Evolutionary conservation across 2,797 vertebrate genomes (phyloP), one percentile per base, ranked within the genome.

Genomic region (Microcaecilia unicolor): DNA sequence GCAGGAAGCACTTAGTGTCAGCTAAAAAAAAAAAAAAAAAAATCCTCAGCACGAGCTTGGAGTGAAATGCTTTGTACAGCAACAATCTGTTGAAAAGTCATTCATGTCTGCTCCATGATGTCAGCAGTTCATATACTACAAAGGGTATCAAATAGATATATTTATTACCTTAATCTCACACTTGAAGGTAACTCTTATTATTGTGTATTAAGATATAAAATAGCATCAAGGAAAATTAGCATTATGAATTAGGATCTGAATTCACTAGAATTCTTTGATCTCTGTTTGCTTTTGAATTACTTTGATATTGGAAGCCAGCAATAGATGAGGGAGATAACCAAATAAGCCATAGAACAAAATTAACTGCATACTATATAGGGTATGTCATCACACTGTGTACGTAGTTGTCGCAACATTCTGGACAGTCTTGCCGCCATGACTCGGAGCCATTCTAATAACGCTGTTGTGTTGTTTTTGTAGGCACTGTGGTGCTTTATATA

Each of bases 261-360:
- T 36, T 29, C 22, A 33, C 15, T 41, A 18, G 13, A n/a, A 8
- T 21, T 37, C 9, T 38, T 15, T 32, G 3, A 22, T 31, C n/a
- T n/a, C n/a, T n/a, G n/a, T n/a, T n/a, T n/a, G n/a, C n/a, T n/a
- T n/a, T n/a, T n/a, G n/a, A n/a, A n/a, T n/a, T 56, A 42, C 22
- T 22, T 36, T 17, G 25, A 33, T 15, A 42, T 58, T 33, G 20
- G 15, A 55, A 37, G 19, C 40, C n/a, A 22, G 37, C 15, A 47
- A 41, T 5, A 31, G 7, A 33, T 40, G 31, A 42, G 26, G 3
- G 22, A 18, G n/a, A n/a, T n/a, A n/a, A n/a, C n/a, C n/a, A n/a
- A n/a, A 51, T 28, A 56, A 48, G 18, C 20, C 25, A 49, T 38
- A 9, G 18, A 28, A 40, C 45, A 16, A 47, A 47, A 53, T 1